These are phyloP conservation scores for Galemys pyrenaicus DNA, from an alignment of 2,113 vertebrate genomes.

Conservation along the genomic window DNA sequence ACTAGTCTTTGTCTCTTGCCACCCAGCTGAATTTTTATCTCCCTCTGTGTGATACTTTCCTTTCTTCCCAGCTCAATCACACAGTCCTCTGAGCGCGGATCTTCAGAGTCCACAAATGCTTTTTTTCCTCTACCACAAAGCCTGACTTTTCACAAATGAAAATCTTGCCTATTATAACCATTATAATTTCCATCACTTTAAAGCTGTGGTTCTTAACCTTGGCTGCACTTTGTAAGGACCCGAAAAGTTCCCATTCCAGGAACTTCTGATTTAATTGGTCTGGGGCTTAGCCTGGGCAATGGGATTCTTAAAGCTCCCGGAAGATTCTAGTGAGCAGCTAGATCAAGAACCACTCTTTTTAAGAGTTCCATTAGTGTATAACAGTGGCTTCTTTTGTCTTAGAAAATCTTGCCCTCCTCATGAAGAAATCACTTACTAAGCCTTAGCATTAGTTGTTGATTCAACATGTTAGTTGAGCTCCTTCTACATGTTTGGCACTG, in stretches of 20 bases:
- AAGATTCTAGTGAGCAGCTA: not conserved
- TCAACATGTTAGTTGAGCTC: not conserved
- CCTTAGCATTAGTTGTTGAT: not conserved
- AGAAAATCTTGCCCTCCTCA: not conserved
- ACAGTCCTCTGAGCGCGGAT: not conserved
- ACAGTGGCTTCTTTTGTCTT: not conserved
- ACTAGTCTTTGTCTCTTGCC: not conserved
- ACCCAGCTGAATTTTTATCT: not conserved
- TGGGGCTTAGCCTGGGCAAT: not conserved
- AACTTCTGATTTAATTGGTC: constrained; percentile 25
- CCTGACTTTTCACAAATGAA: constrained; percentile 37
- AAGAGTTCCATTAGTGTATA: not conserved
- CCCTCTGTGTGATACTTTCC: not conserved
- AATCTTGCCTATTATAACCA: constrained; percentile 27
- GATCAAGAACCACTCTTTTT: not conserved
- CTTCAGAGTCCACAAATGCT: not conserved
- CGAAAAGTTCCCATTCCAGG: constrained; percentile 1
- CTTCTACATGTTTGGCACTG: not conserved
- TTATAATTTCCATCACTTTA: constrained; percentile 32
- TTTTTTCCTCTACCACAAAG: constrained; percentile 33
- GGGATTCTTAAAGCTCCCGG: not conserved
- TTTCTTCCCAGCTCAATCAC: not conserved
- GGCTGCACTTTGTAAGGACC: constrained; percentile 30
- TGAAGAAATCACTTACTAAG: not conserved
- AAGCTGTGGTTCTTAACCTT: constrained; percentile 25